Base-by-base conservation (phyloP, 92 coral and sea anemone genomes). In the Plumapathes pennacea region DNA sequence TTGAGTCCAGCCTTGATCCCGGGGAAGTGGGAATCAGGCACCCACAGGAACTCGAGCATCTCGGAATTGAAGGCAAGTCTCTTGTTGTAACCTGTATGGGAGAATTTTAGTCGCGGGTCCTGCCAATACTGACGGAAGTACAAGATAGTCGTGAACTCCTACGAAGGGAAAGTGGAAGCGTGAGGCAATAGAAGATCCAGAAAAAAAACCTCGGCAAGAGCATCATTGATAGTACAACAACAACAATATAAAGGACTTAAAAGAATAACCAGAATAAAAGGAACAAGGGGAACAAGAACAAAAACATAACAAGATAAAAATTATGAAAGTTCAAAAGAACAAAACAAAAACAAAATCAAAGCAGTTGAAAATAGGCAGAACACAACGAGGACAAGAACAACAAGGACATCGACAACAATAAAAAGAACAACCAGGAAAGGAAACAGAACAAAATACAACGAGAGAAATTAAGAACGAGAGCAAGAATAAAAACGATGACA, bases 91-190 rank as follows among this genome's bases (percentile, higher is more conserved):
- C 74, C 83, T n/a, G 80, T 83, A 24, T 72, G 27, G 1, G 36
- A 31, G 71, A 71, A 87, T 24, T 28, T 71, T 13, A 87, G 85
- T 31, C 96, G 85, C 5, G 73, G 82, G 38, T 87, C 96, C 32
- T 66, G 57, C 96, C 96, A 87, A 62, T 87, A 87, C 55, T 87
- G 96, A 23, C 96, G 96, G 74, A 87, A 87, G 69, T 87, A 87
- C 64, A 87, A 60, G 64, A 87, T 87, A 9, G 96, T 87, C n/a
- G 96, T 77, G 57, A 87, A 87, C 40, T 87, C 95, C 95, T 87
- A 53, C 14, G 15, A 2, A 15, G 31, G 17, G n/a, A 15, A 24
- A 22, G 31, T 15, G 10, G 10, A 19, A 21, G 11, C 9, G 32
- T 9, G 39, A 43, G n/a, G 12, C 8, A 34, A 8, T 8, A 8